phyloP scores from a whole-genome alignment of 2,888 invertebrate species.

The Pseudolycoriella hygida region DNA sequence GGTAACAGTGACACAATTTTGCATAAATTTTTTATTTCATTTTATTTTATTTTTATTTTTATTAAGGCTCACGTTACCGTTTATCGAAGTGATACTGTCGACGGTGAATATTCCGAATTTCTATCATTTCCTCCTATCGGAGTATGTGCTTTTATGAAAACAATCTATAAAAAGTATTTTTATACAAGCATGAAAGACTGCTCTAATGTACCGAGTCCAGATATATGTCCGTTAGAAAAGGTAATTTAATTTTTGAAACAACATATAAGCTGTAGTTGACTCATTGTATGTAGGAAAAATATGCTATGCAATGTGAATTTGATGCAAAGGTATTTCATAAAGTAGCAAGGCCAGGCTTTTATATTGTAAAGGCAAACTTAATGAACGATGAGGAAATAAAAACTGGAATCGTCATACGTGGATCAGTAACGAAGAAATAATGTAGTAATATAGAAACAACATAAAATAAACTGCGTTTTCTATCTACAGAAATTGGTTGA shows the following conservation, averaged over 20 bases:
- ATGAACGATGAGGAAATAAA: background rate
- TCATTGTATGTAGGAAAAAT: background rate
- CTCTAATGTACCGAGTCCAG: background rate
- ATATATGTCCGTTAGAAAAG: background rate
- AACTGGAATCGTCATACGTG: background rate
- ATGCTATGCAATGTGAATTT: background rate
- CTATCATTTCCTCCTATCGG: background rate
- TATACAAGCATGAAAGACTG: background rate
- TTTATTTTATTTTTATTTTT: background rate
- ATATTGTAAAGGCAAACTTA: background rate
- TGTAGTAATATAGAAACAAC: background rate
- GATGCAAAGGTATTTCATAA: background rate
- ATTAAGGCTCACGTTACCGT: background rate
- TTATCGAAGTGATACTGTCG: background rate
- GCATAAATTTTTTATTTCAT: background rate
- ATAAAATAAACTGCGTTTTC: too few species aligned
- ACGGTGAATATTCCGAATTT: background rate
- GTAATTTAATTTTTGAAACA: too few species aligned
- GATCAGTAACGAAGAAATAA: background rate
- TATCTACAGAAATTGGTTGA: too few species aligned
- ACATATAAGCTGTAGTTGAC: too few species aligned
- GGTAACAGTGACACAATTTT: background rate
- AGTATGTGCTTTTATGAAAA: background rate
- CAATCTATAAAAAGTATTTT: background rate
- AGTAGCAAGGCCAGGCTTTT: background rate